Evolutionary conservation across 2,113 vertebrate genomes (phyloP), one percentile per base, ranked within the genome.

Genomic region (Nansenia antarctica): DNA sequence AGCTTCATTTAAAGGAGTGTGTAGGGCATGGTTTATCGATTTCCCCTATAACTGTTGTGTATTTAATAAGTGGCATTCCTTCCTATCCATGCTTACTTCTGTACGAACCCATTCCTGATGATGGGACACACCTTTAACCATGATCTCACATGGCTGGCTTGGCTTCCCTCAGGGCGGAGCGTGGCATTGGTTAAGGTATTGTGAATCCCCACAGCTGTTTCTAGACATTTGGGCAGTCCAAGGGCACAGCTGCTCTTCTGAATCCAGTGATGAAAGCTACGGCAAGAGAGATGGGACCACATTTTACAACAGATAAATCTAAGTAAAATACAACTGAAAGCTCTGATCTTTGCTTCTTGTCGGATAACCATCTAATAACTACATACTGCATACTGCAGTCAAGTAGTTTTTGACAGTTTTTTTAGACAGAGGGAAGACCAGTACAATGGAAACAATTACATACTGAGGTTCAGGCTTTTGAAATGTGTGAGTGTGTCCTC

Each of bases 201-300:
- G 80, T 79, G 83, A 88, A 86, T 89, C 80, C 62, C 80, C 81
- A 86, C 88, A 89, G 81, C 85, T 91, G 85, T 90, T 90, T 89
- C 77, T 74, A 32, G 63, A 82, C 68, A 68, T 63, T 70, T 77
- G 75, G 82, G 71, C 85, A 69, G 59, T 85, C 85, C 83, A 70
- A 81, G 78, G 77, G 82, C 85, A 90, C 89, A 91, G 90, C 87
- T 92, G 89, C 79, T 85, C 80, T 70, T 59, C 72, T 55, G 72
- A 84, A 77, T 73, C 58, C 62, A 60, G 66, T 74, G 78, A 80
- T 77, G 76, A 81, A 81, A 77, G 80, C 32, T 65, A 66, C 61
- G 73, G 72, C 69, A 42, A 67, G 76, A 62, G 42, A 34, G 53
- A 62, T 39, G 9, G 71, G 31, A n/a, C 37, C 42, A 31, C 42